Percentiles rank a stretch among this genome's conserved stretches.
Evolutionary conservation across 2,888 invertebrate species (phyloP).

Genomic region (Argynnis bischoffii): DNA sequence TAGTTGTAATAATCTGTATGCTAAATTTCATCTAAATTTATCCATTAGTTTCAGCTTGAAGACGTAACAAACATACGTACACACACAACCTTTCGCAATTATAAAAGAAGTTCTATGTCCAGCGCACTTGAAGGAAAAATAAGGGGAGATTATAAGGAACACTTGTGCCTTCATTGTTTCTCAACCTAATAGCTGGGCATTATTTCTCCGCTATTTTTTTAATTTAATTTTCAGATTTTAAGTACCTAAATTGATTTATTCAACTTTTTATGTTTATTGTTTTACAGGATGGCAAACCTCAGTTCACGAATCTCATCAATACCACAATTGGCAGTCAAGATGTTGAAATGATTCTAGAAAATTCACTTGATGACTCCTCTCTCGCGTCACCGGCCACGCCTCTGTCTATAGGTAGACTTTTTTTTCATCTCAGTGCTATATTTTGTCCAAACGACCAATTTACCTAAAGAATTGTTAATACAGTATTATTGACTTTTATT

Average conservation of each 20-base stretch:
- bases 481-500: no score
- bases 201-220: no score
- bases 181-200: no score
- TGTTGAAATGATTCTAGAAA: conserved; percentile 87
- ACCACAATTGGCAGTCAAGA: conserved; percentile 80
- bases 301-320: conserved; percentile 83
- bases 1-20: no score
- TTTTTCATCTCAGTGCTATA: conserved; percentile 37
- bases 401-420: conserved; percentile 69
- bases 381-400: conserved; percentile 90
- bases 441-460: no score
- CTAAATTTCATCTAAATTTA: no score
- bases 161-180: no score
- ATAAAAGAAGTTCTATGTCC: no score
- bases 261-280: neutral
- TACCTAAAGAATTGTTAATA: no score
- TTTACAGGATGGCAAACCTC: conserved; percentile 79
- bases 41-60: no score
- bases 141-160: neutral
- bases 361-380: conserved; percentile 91
- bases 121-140: neutral
- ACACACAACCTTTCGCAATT: no score
- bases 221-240: neutral
- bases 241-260: neutral
- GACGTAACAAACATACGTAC: no score